A percentile compares a stretch with the other conserved stretches of the same genome.
Evolutionary conservation across 2,888 invertebrate species (phyloP).

Genomic region (Brenthis ino): DNA sequence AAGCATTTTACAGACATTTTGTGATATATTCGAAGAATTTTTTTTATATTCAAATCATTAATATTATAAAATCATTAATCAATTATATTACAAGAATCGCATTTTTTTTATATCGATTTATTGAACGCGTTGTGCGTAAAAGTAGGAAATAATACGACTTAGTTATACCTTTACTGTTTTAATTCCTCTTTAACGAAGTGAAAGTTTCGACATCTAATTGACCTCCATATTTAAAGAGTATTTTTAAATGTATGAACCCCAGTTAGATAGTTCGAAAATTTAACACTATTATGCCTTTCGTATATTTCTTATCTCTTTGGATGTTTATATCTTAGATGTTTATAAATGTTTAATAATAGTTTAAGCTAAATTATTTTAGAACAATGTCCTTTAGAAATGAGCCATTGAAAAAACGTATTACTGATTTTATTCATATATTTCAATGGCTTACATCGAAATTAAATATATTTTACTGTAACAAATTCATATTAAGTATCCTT

Average conservation of each 20-base stretch:
- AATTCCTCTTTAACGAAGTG: neutral
- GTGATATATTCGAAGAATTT: constrained; percentile 50
- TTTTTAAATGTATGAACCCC: constrained; percentile 10
- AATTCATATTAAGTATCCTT: constrained; percentile 24
- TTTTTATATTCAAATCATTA: constrained; percentile 28
- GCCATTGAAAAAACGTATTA: neutral
- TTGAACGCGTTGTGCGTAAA: neutral
- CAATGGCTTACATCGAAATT: neutral
- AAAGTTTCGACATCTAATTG: neutral
- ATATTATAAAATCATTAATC: neutral
- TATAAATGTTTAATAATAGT: constrained; percentile 2
- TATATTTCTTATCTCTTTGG: neutral
- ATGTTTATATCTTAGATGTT: neutral
- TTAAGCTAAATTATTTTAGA: constrained; percentile 1
- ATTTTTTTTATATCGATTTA: neutral
- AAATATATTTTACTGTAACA: neutral
- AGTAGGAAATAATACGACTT: neutral
- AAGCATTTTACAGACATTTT: constrained; percentile 59
- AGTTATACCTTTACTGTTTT: neutral
- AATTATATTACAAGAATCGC: neutral
- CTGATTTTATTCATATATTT: constrained; percentile 1
- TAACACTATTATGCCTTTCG: neutral
- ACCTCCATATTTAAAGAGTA: neutral
- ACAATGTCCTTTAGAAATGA: neutral
- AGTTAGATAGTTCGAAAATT: neutral